Percentiles rank a stretch among this genome's conserved stretches.
phyloP scores from a whole-genome alignment of 1,140 invertebrate species.

The Pseudoatta argentina region DNA sequence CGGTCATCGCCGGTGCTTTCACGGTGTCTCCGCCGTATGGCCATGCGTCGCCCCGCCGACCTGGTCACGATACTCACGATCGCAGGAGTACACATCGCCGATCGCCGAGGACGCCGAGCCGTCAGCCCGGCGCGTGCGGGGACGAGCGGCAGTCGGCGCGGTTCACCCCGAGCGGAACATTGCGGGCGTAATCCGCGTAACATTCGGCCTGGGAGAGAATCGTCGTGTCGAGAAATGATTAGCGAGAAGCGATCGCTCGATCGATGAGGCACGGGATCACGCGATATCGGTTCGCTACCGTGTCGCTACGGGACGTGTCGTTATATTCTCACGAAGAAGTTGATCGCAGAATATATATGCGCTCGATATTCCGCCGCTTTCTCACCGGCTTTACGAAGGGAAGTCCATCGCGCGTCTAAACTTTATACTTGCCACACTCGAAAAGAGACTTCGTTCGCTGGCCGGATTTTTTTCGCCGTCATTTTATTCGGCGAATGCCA shows the following conservation, averaged over 20 bases:
- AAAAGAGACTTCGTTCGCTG: too few relatives aligned
- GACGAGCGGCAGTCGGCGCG: slow-evolving; percentile 19
- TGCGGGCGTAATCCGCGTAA: not conserved
- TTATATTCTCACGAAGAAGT: not conserved
- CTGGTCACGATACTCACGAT: slow-evolving; percentile 42
- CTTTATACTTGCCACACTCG: too few relatives aligned
- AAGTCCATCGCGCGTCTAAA: too few relatives aligned
- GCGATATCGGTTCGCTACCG: not conserved
- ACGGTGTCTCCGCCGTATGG: slow-evolving; percentile 66
- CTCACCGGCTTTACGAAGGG: not conserved
- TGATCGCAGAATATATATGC: not conserved
- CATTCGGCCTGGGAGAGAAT: not conserved
- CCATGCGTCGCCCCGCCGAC: slow-evolving; percentile 72
- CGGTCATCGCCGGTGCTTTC: slow-evolving; percentile 39
- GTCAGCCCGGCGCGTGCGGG: not conserved
- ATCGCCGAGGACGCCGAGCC: slow-evolving; percentile 11
- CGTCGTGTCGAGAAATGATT: not conserved
- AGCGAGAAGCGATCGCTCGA: not conserved
- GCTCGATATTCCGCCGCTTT: not conserved
- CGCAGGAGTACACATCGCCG: slow-evolving; percentile 45
- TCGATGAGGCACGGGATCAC: not conserved
- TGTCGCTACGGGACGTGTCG: not conserved
- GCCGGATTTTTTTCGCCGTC: too few relatives aligned
- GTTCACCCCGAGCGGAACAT: not conserved
- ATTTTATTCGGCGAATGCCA: too few relatives aligned